Conservation (phyloP, 2,888 invertebrate genomes). For the Agonopterix heracliana region DNA sequence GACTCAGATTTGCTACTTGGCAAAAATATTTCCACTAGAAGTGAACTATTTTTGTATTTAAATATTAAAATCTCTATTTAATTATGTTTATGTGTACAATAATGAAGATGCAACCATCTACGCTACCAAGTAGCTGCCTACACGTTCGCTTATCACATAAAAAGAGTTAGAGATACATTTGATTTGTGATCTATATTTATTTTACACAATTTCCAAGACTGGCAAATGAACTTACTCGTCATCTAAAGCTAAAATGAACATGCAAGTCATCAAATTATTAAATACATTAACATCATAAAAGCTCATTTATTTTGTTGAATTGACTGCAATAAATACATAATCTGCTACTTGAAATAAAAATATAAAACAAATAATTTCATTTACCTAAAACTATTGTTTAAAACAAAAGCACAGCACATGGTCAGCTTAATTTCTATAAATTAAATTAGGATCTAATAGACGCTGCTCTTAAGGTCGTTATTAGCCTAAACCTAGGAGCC, state of each 20-base stretch:
- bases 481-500: slow-evolving; percentile 64
- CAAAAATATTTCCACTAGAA: slow-evolving; percentile 74
- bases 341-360: slow-evolving; percentile 47
- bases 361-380: slow-evolving; percentile 67
- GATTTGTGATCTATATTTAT: slow-evolving; percentile 57
- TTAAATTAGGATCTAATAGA: slow-evolving; percentile 64
- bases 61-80: slow-evolving; percentile 69
- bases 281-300: slow-evolving; percentile 49
- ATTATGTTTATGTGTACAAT: slow-evolving; percentile 61
- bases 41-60: slow-evolving; percentile 68
- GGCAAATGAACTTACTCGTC: slow-evolving; percentile 53
- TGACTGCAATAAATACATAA: slow-evolving; percentile 70
- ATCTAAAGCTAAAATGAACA: slow-evolving; percentile 48
- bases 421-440: slow-evolving; percentile 71
- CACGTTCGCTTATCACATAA: slow-evolving; percentile 49
- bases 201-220: slow-evolving; percentile 47
- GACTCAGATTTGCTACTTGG: slow-evolving; percentile 74
- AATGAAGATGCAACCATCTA: slow-evolving; percentile 62
- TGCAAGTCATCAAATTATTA: slow-evolving; percentile 39
- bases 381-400: slow-evolving; percentile 69
- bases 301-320: slow-evolving; percentile 53
- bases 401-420: slow-evolving; percentile 77
- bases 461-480: slow-evolving; percentile 51
- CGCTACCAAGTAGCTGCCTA: slow-evolving; percentile 68
- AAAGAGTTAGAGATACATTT: slow-evolving; percentile 57